Base-by-base conservation (phyloP, 2,888 invertebrate species). In the Drosophila prolongata region DNA sequence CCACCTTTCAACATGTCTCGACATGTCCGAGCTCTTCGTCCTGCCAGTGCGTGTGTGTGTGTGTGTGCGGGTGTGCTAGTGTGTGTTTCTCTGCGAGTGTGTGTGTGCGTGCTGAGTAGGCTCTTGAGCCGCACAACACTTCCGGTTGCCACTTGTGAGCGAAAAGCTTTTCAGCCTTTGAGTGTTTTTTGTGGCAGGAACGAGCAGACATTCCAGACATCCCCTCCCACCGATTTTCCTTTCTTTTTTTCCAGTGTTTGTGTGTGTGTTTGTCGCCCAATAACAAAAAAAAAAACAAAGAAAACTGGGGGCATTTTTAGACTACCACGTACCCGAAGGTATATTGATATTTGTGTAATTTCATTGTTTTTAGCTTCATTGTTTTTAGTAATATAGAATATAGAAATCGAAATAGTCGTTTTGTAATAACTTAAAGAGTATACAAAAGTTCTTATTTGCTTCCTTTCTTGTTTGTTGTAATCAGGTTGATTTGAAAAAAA, bases 71-170 rank as follows among this genome's bases (percentile, higher is more conserved):
- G 40, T 27, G 40, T 27, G 14, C 6, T 40, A 16, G 47, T 19
- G 53, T 40, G 54, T 42, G 58, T 50, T 57, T 34, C 37, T 34
- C 14, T 14, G 38, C 5, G 47, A 10, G 38, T 16, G 55, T 52
- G 58, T 64, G 74, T 60, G 67, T 72, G 65, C 60, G 50, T 75
- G 84, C 73, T 78, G 82, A 84, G 85, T 89, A 82, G 77, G 60
- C 65, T 86, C 89, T 87, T 79, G 77, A 89, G 87, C 87, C 75
- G 77, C 89, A 89, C 84, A 85, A 87, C 84, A 87, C 89, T 85
- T 85, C 84, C 89, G 89, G 84, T 87, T 87, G 85, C 78, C 80
- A 83, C 84, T 89, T 84, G 79, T 78, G 68, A 78, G 80, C 80
- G 80, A 79, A 89, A 89, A 85, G 82, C 87, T 89, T 89, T 85